phyloP scores from a whole-genome alignment of 2,113 vertebrate species.

The Cryptomyrus ogoouensis region DNA sequence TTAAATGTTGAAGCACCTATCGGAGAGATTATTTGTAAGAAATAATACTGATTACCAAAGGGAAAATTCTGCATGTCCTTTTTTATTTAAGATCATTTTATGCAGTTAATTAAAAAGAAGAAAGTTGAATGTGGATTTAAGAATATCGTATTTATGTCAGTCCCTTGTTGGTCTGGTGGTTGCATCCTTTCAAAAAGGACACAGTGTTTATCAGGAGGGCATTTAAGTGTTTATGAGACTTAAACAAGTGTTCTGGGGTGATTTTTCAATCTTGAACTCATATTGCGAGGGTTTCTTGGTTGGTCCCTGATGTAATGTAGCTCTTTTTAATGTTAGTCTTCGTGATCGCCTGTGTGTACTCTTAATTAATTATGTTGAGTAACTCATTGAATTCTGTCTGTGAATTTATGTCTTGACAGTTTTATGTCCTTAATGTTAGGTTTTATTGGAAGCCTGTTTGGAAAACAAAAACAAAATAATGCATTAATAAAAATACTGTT shows the following conservation, averaged over 20 bases:
- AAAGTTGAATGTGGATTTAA: constrained; percentile 7
- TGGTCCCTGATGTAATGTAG: background rate
- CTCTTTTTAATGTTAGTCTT: background rate
- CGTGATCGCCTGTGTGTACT: background rate
- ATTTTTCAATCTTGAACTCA: background rate
- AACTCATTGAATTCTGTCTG: background rate
- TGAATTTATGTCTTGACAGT: background rate
- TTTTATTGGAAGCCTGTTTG: background rate
- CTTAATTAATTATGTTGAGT: background rate
- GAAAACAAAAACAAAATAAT: background rate
- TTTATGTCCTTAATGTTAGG: background rate
- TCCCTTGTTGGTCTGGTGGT: constrained; percentile 12
- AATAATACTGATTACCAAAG: constrained; percentile 7
- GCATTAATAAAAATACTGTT: background rate
- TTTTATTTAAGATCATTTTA: constrained; percentile 29
- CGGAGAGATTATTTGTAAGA: constrained; percentile 27
- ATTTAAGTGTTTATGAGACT: constrained; percentile 13
- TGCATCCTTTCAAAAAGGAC: constrained; percentile 23
- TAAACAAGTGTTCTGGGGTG: constrained; percentile 3
- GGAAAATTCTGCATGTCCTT: constrained; percentile 24
- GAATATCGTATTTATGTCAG: background rate
- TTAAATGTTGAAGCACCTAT: background rate
- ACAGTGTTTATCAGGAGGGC: background rate
- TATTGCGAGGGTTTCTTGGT: background rate
- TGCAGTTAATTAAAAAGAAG: constrained; percentile 10